Base-by-base conservation (phyloP, 2,113 vertebrate species). In the Saccopteryx bilineata region DNA sequence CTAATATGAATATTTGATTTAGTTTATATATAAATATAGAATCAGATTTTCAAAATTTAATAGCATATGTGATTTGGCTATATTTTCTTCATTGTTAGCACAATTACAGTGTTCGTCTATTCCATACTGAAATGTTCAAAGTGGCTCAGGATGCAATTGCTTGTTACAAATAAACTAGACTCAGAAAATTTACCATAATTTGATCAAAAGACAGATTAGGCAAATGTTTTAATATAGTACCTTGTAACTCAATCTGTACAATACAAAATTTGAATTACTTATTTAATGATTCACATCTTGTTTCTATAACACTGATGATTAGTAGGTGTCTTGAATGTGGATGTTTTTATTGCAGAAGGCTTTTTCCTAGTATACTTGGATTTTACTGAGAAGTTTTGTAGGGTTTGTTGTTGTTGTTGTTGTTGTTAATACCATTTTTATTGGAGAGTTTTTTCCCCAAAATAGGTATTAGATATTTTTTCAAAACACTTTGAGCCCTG, bases 111-210 rank as follows among this genome's bases (percentile, higher is more conserved):
- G 5, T 61, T 31, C 33, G 56, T n/a, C 83, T 31, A 58, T 31
- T n/a, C 21, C 15, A 80, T 50, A 74, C 3, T 50, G 91, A 82
- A 78, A 5, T 89, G 33, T 93, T 87, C 11, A 58, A 33, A 33
- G 9, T 52, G 87, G 52, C 28, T 2, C 24, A 95, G 60, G 13
- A 69, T 54, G 5, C 48, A 24, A 21, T 39, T 91, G 31, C 24
- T 93, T 75, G 23, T 89, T 87, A 74, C 11, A 93, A 94, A 90
- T 93, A 76, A 96, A 3, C 5, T 84, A 33, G 14, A 33, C 1
- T 52, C 28, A 80, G 28, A 72, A 95, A 60, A 54, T 60, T 2
- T 78, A 4, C 23, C 24, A n/a, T 52, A n/a, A 76, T 92, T 74
- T 69, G 4, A 68, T 66, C 8, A 60, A 81, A 91, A 60, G 21